A percentile compares a stretch with the other conserved stretches of the same genome.
These are phyloP conservation scores for Nicator chloris DNA, from an alignment of 2,113 vertebrate species.

Conservation along the genomic window DNA sequence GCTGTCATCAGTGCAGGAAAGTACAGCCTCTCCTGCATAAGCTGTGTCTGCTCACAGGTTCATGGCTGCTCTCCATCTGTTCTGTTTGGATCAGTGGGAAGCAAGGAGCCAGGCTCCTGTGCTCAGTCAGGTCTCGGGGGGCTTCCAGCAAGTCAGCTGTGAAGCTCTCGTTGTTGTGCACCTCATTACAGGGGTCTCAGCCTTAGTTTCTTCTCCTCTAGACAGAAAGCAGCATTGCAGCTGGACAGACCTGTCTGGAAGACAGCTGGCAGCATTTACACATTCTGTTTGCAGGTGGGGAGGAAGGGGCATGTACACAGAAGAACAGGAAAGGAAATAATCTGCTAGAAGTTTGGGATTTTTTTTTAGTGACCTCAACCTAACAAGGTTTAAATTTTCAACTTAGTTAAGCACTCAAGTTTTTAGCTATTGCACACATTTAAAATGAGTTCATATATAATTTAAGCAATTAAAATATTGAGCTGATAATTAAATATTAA, in stretches of 20 bases:
- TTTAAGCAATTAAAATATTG: conserved; percentile 58
- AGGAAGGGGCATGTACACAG: background rate
- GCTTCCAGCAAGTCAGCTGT: background rate
- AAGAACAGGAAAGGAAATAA: background rate
- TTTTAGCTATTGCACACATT: background rate
- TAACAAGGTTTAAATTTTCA: conserved; percentile 21
- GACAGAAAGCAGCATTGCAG: background rate
- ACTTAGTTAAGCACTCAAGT: background rate
- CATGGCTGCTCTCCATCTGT: conserved; percentile 7
- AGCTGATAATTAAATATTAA: conserved; percentile 30
- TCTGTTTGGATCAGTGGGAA: background rate
- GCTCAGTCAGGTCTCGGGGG: background rate
- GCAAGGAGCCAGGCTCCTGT: background rate
- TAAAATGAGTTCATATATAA: conserved; percentile 38
- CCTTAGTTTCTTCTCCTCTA: background rate
- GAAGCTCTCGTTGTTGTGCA: background rate
- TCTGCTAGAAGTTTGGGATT: background rate
- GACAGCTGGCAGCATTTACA: background rate
- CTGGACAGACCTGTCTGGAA: background rate
- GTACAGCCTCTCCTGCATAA: background rate
- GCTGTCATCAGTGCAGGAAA: background rate
- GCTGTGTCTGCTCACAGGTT: background rate
- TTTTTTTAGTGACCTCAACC: background rate
- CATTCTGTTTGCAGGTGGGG: background rate
- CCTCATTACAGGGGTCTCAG: background rate